These are phyloP conservation scores for Pheosia tremula DNA, from an alignment of 2,888 invertebrate genomes.

Conservation along the genomic window DNA sequence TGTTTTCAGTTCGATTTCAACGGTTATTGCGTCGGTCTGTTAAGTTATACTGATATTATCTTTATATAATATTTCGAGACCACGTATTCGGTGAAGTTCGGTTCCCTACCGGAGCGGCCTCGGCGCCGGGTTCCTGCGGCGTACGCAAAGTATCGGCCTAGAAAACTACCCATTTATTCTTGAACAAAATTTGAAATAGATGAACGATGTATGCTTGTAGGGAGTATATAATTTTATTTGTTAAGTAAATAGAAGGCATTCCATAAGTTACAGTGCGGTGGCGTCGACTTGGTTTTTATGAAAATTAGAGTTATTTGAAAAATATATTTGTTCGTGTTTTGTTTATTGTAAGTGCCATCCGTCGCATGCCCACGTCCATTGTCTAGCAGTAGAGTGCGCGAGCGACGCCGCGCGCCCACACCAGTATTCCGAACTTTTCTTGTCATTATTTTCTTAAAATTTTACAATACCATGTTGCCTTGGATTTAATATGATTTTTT, in stretches of 20 bases:
- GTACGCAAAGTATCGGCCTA: conserved; percentile 39
- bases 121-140: conserved; percentile 11
- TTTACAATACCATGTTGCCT: conserved; percentile 84
- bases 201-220: conserved; percentile 67
- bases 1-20: conserved; percentile 50
- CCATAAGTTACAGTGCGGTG: conserved; percentile 76
- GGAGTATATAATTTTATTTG: conserved; percentile 70
- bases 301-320: conserved; percentile 56
- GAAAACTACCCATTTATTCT: conserved; percentile 42
- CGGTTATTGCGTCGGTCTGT: conserved; percentile 42
- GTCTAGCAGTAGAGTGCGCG: conserved; percentile 22
- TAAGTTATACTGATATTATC: conserved; percentile 49
- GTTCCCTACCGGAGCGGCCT: conserved; percentile 15
- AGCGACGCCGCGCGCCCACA: conserved; percentile 27
- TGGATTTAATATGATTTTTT: conserved; percentile 81
- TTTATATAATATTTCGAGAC: conserved; percentile 33
- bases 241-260: conserved; percentile 81
- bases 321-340: conserved; percentile 58
- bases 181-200: conserved; percentile 67
- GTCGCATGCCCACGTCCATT: conserved; percentile 46
- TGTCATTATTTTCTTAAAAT: conserved; percentile 73
- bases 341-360: conserved; percentile 74
- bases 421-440: conserved; percentile 46
- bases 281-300: conserved; percentile 67
- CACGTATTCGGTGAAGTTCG: conserved; percentile 27